Percentiles rank a stretch among this genome's conserved stretches.
phyloP scores from a whole-genome alignment of 2,797 vertebrate genomes.

The Brachyrhaphis roseni region DNA sequence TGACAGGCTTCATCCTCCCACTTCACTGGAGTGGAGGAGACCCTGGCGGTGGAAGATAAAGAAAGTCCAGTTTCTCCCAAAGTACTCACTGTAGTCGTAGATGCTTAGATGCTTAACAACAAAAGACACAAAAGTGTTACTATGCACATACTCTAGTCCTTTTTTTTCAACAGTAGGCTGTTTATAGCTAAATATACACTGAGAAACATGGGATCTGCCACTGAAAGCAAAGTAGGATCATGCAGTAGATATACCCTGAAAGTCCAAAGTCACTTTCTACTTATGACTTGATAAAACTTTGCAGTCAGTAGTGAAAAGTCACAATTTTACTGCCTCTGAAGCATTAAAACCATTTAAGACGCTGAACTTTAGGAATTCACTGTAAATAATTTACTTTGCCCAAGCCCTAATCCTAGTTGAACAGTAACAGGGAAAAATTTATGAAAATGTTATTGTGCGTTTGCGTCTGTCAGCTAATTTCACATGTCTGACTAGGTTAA shows the following conservation, averaged over 20 bases:
- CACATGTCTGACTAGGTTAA: background rate
- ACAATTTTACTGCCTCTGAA: background rate
- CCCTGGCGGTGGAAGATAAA: constrained; percentile 21
- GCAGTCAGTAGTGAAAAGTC: background rate
- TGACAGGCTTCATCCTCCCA: constrained; percentile 49
- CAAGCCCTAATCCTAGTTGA: background rate
- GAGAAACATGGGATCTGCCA: background rate
- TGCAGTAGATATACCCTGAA: background rate
- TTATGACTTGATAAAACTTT: background rate
- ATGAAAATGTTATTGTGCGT: background rate
- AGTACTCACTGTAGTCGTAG: background rate
- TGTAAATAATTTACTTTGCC: background rate
- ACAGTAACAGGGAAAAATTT: background rate
- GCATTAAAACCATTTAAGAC: background rate
- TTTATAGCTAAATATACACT: background rate
- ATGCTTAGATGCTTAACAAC: background rate
- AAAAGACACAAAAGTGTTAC: background rate
- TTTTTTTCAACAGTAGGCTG: background rate
- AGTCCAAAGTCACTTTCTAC: background rate
- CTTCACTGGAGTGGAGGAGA: constrained; percentile 25
- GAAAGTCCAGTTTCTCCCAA: constrained; percentile 17
- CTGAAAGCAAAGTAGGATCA: background rate
- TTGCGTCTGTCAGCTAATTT: background rate
- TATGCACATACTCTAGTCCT: background rate
- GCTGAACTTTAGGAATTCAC: background rate